These are phyloP conservation scores for Alexandromys fortis DNA, from an alignment of 2,113 vertebrate species.

Conservation along the genomic window DNA sequence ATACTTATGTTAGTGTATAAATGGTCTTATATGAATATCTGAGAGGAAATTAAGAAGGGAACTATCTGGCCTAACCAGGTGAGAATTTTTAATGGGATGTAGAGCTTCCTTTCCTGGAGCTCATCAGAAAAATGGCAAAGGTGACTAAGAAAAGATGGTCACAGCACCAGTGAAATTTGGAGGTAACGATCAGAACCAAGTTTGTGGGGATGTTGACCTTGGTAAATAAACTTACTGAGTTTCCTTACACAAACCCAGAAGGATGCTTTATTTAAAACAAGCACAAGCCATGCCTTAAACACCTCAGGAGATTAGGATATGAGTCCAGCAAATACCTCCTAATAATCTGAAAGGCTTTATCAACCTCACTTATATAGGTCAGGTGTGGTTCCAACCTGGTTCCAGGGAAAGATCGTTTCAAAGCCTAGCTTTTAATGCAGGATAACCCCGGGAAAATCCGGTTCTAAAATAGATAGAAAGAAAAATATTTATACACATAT, in stretches of 20 bases:
- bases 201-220: background rate
- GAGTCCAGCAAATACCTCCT: background rate
- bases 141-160: background rate
- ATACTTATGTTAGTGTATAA: background rate
- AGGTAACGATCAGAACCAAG: background rate
- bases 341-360: background rate
- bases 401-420: slow-evolving; percentile 40
- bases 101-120: background rate
- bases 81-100: background rate
- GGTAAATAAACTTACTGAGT: background rate
- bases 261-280: slow-evolving; percentile 29
- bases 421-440: slow-evolving; percentile 16
- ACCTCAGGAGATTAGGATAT: background rate
- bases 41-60: background rate
- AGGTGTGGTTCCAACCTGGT: background rate
- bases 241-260: background rate
- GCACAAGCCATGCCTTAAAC: background rate
- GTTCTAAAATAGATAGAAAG: background rate
- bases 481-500: slow-evolving; percentile 32
- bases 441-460: slow-evolving; percentile 8
- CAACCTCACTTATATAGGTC: background rate
- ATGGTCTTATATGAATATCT: background rate
- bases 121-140: background rate
- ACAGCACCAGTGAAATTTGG: background rate
- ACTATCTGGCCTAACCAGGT: background rate